Evolutionary conservation across 2,888 invertebrate species (phyloP).

Genomic region (Cheiracanthium punctorium): DNA sequence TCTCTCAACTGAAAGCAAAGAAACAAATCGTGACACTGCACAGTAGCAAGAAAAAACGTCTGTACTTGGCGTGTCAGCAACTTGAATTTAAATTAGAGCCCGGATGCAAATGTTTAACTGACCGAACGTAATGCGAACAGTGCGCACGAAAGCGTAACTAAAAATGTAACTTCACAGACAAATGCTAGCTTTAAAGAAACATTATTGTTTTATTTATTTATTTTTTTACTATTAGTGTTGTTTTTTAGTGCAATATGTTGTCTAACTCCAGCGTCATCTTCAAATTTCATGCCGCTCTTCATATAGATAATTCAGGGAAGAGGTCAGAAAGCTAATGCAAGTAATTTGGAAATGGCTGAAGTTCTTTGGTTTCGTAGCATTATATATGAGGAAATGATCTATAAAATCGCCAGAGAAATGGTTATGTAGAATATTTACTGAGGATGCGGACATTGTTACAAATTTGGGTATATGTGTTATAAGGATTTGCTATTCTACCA

Average conservation of each 20-base stretch:
- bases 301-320: neutral
- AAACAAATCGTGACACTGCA: too few species aligned
- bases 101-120: neutral
- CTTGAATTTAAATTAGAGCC: neutral
- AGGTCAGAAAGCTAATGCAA: too few species aligned
- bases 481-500: too few species aligned
- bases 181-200: neutral
- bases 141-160: neutral
- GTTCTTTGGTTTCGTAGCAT: too few species aligned
- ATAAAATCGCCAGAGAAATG: too few species aligned
- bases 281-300: neutral
- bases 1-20: too few species aligned
- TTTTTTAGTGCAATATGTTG: neutral
- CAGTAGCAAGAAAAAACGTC: neutral
- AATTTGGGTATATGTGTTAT: too few species aligned
- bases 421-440: too few species aligned
- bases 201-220: neutral
- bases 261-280: neutral
- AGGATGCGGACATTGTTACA: too few species aligned
- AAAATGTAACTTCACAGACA: neutral
- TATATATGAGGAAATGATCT: too few species aligned
- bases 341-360: too few species aligned
- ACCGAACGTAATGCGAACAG: neutral
- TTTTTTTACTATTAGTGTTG: neutral
- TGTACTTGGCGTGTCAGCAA: neutral